Evolutionary conservation across 2,113 vertebrate species (phyloP).

Genomic region (Scalopus aquaticus): DNA sequence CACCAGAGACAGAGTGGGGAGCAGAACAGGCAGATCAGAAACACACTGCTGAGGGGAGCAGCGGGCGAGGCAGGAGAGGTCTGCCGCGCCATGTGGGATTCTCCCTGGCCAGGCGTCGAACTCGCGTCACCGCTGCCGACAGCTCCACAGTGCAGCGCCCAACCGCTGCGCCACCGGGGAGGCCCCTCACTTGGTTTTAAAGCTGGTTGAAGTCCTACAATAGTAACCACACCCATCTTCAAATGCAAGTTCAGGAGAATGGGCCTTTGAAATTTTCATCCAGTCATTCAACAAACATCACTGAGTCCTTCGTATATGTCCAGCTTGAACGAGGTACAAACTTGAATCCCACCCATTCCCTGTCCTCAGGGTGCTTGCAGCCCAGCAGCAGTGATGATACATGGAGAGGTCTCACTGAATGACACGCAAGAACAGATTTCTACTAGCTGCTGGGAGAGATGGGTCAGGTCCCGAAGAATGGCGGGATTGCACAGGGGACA

Average conservation of each 20-base stretch:
- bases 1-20: too few species aligned
- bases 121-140: too few species aligned
- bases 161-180: too few species aligned
- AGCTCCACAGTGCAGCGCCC: too few species aligned
- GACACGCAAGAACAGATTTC: neutral
- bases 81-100: too few species aligned
- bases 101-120: too few species aligned
- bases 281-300: neutral
- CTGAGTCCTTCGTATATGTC: neutral
- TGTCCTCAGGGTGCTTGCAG: neutral
- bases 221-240: neutral
- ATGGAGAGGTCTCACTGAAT: neutral
- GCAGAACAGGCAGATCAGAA: too few species aligned
- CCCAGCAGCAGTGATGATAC: neutral
- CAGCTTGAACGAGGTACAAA: neutral
- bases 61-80: too few species aligned
- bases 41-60: too few species aligned
- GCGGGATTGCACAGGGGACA: neutral
- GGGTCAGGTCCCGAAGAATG: neutral
- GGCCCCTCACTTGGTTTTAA: neutral
- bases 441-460: accelerated
- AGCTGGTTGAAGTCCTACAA: neutral
- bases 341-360: neutral
- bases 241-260: neutral
- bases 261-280: neutral